Evolutionary conservation across 2,888 invertebrate genomes (phyloP).

Genomic region (Junonia oenone): DNA sequence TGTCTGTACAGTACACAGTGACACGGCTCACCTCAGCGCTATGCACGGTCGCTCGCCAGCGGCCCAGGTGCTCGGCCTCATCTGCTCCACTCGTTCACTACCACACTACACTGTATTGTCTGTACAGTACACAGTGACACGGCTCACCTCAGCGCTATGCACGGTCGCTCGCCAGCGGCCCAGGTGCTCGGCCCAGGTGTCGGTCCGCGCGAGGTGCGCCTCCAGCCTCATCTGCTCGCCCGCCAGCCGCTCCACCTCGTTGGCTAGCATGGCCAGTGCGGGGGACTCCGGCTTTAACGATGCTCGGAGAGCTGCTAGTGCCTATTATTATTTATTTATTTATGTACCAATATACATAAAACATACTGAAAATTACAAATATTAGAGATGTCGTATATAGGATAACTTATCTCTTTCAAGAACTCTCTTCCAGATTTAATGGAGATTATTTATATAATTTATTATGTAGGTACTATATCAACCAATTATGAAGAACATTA

Average conservation of each 20-base stretch:
- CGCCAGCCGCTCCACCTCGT: slow-evolving; percentile 90
- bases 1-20: background rate
- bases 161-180: slow-evolving; percentile 93
- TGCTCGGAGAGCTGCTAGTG: slow-evolving; percentile 89
- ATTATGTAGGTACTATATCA: too few species aligned
- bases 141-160: slow-evolving; percentile 86
- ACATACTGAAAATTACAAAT: too few species aligned
- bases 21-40: slow-evolving; percentile 83
- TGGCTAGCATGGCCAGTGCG: slow-evolving; percentile 87
- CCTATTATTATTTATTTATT: slow-evolving; percentile 49
- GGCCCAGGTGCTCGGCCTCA: slow-evolving; percentile 90
- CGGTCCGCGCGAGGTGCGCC: slow-evolving; percentile 90
- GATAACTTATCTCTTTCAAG: too few species aligned
- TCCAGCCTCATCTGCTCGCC: slow-evolving; percentile 90
- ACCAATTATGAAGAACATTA: too few species aligned
- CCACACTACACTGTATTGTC: too few species aligned
- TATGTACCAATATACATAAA: too few species aligned
- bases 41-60: slow-evolving; percentile 92
- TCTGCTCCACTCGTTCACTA: too few species aligned
- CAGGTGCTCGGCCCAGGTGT: slow-evolving; percentile 93
- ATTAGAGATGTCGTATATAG: background rate
- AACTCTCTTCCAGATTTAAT: too few species aligned
- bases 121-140: background rate
- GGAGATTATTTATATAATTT: too few species aligned
- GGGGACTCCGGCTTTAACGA: slow-evolving; percentile 91